Base-by-base conservation (phyloP, 1,140 invertebrate genomes). In the Drosophila lowei region DNA sequence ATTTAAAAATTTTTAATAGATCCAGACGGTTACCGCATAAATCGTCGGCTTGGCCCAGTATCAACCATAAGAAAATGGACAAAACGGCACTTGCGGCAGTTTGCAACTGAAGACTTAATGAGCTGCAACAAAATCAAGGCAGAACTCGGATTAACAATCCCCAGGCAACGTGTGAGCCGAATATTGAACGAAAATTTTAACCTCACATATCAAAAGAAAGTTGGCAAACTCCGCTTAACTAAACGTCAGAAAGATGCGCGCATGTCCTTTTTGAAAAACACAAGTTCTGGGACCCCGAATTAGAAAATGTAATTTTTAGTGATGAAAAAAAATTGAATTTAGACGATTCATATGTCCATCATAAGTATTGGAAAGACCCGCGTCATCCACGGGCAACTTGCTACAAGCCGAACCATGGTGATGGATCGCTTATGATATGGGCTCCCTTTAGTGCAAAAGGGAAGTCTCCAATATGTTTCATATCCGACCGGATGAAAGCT, bases 301-400 rank as follows among this genome's bases (percentile, higher is more conserved):
- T 56, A 11, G 18, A 44, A 11, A 53, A 53, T 53, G 1, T n/a
- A 6, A 11, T 53, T 28, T 54, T 54, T 42, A 42, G 18, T 23
- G 38, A 54, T 42, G 13, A 42, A 11, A 25, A 54, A 5, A 38
- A 54, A 23, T 42, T 42, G 2, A 54, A 15, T 25, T 42, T 42
- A 15, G 18, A 54, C 18, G 18, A 34, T 15, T 16, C 30, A 54
- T 34, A 42, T 11, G 52, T 16, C 13, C 16, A 41, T 5, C 52
- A 53, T 41, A 55, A 55, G 18, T 55, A 28, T 42, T 55, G 23
- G n/a, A 16, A 21, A 15, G 53, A 55, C 6, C 53, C 23, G 18
- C n/a, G 13, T 11, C 15, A 53, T 38, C 11, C 50, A 7, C 11
- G 30, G 15, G 4, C 4, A 2, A 41, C 11, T 15, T n/a, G 11